These are phyloP conservation scores for Nesidiocoris tenuis DNA, from an alignment of 2,888 invertebrate genomes.

Conservation along the genomic window DNA sequence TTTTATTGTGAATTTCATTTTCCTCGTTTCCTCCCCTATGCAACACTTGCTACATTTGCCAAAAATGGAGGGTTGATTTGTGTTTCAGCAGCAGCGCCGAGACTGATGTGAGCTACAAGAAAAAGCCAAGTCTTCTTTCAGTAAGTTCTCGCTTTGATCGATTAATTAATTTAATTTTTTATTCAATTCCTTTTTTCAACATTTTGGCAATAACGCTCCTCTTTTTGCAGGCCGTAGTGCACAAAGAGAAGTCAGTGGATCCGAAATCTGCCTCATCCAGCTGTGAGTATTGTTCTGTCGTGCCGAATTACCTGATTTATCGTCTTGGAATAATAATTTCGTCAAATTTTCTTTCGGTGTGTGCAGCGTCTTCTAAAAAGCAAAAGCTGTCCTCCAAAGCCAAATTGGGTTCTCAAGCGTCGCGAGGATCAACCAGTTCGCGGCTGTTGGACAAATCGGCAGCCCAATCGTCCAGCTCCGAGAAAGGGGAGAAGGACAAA, in stretches of 20 bases:
- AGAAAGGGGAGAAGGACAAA: conserved; percentile 8
- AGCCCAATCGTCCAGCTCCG: neutral
- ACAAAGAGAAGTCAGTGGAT: conserved; percentile 22
- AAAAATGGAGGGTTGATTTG: neutral
- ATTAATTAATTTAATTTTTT: neutral
- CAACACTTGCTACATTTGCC: too few species aligned
- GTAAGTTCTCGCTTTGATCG: neutral
- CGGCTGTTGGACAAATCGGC: conserved; percentile 7
- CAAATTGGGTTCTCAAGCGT: conserved; percentile 37
- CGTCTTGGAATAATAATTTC: neutral
- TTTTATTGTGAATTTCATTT: too few species aligned
- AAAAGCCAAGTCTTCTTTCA: conserved; percentile 18
- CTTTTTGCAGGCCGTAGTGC: conserved; percentile 2
- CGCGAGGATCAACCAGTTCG: conserved; percentile 25
- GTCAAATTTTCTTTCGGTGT: neutral
- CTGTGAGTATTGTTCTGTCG: conserved; percentile 9
- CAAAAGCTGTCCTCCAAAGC: conserved; percentile 34
- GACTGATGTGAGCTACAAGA: conserved; percentile 23
- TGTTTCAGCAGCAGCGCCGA: conserved; percentile 27
- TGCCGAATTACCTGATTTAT: neutral
- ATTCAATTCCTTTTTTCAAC: neutral
- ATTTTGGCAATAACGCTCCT: neutral
- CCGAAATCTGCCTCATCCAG: neutral
- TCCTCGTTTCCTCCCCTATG: too few species aligned
- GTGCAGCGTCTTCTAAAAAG: conserved; percentile 24